Conservation (phyloP, 2,888 invertebrate genomes). For the Orthonevra nobilis region DNA sequence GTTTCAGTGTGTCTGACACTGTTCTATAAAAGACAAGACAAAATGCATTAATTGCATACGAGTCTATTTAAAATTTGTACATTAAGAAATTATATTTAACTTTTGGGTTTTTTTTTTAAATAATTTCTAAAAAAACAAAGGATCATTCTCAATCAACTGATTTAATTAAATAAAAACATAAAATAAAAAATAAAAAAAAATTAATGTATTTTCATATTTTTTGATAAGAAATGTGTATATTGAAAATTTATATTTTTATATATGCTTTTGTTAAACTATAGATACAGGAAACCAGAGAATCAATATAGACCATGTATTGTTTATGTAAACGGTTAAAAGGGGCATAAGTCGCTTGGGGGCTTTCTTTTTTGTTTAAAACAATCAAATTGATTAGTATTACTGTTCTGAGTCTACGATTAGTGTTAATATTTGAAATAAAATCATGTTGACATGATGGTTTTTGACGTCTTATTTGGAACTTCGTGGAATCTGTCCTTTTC, state of each 20-base stretch:
- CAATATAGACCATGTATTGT: slow-evolving; percentile 1
- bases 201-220: slow-evolving; percentile 35
- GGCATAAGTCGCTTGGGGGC: slow-evolving; percentile 19
- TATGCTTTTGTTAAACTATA: slow-evolving; percentile 2
- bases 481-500: too few relatives aligned
- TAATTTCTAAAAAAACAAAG: too few relatives aligned
- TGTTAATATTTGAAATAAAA: slow-evolving; percentile 42
- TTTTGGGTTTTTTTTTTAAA: too few relatives aligned
- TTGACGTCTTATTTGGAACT: background rate
- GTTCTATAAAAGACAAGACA: slow-evolving; percentile 15
- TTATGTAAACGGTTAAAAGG: slow-evolving; percentile 12
- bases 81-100: slow-evolving; percentile 17
- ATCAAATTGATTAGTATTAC: slow-evolving; percentile 41
- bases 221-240: slow-evolving; percentile 14
- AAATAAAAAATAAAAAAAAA: background rate
- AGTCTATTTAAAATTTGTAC: slow-evolving; percentile 1
- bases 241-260: slow-evolving; percentile 64
- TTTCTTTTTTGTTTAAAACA: slow-evolving; percentile 24
- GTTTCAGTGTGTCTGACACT: slow-evolving; percentile 6
- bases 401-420: slow-evolving; percentile 21
- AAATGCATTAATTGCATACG: slow-evolving; percentile 31
- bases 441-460: slow-evolving; percentile 7
- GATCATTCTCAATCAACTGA: slow-evolving; percentile 16
- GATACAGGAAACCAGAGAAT: slow-evolving; percentile 13
- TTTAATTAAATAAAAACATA: background rate